Evolutionary conservation across 2,113 vertebrate species (phyloP).

Genomic region (Urocitellus parryii): DNA sequence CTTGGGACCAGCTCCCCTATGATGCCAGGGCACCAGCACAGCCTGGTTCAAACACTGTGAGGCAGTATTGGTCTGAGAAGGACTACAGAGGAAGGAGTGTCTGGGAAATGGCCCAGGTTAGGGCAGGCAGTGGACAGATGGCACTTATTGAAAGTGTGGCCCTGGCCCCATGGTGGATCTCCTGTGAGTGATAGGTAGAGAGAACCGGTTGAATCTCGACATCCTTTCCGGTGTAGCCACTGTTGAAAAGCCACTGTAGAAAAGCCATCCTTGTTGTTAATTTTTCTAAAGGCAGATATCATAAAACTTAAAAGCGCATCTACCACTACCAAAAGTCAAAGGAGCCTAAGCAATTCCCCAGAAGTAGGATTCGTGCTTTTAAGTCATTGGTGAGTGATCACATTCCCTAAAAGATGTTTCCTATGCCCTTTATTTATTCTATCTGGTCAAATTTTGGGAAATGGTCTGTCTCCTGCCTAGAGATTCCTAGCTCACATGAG

Average conservation of each 20-base stretch:
- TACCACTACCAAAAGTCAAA: neutral
- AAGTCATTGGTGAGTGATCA: neutral
- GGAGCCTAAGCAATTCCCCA: neutral
- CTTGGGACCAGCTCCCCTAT: conserved; percentile 69
- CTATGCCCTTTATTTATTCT: neutral
- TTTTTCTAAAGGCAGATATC: conserved; percentile 31
- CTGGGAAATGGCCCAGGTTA: neutral
- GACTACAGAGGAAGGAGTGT: conserved; percentile 73
- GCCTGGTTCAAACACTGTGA: conserved; percentile 82
- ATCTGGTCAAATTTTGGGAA: neutral
- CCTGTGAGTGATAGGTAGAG: neutral
- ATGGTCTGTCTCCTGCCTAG: neutral
- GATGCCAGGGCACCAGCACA: conserved; percentile 77
- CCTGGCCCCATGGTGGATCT: too few species aligned
- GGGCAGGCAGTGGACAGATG: neutral
- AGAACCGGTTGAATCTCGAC: neutral
- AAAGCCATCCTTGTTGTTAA: neutral
- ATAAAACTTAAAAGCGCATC: neutral
- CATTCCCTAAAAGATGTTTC: neutral
- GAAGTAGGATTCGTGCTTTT: neutral
- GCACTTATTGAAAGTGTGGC: neutral
- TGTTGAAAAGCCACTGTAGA: neutral
- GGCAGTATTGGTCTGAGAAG: conserved; percentile 87
- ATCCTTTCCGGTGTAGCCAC: neutral
- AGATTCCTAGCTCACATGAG: neutral